These are phyloP conservation scores for Meloe dianella DNA, from an alignment of 2,888 invertebrate genomes.

Conservation along the genomic window DNA sequence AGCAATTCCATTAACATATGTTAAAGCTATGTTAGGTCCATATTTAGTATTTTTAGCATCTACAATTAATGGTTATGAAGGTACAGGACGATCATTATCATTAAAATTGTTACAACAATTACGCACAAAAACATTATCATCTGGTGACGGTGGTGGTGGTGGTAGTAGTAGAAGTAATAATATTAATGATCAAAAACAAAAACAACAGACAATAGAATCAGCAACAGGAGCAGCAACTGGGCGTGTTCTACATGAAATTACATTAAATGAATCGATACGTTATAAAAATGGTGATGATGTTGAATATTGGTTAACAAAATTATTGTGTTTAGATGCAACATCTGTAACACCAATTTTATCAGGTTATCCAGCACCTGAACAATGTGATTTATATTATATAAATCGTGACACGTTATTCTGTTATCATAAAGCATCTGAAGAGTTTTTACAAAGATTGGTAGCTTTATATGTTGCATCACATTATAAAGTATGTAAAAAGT, in stretches of 20 bases:
- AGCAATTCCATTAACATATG: conserved; percentile 93
- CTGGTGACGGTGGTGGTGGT: conserved; percentile 65
- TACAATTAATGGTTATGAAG: conserved; percentile 97
- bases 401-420: conserved; percentile 95
- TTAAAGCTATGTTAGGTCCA: conserved; percentile 87
- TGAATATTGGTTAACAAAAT: conserved; percentile 88
- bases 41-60: conserved; percentile 95
- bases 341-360: conserved; percentile 69
- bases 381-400: conserved; percentile 88
- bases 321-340: conserved; percentile 90
- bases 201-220: conserved; percentile 38
- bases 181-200: conserved; percentile 54
- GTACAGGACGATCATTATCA: conserved; percentile 95
- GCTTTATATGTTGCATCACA: conserved; percentile 96
- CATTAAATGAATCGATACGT: conserved; percentile 92
- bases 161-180: no score
- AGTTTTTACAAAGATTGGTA: conserved; percentile 90
- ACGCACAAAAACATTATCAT: conserved; percentile 65
- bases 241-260: conserved; percentile 65
- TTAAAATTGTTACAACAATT: conserved; percentile 93
- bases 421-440: conserved; percentile 91
- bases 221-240: conserved; percentile 61
- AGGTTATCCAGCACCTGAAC: conserved; percentile 88
- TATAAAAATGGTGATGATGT: conserved; percentile 87
- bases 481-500: conserved; percentile 96